Evolutionary conservation across 2,797 vertebrate genomes (phyloP), one percentile per base, ranked within the genome.

Genomic region (Diplodus sargus): DNA sequence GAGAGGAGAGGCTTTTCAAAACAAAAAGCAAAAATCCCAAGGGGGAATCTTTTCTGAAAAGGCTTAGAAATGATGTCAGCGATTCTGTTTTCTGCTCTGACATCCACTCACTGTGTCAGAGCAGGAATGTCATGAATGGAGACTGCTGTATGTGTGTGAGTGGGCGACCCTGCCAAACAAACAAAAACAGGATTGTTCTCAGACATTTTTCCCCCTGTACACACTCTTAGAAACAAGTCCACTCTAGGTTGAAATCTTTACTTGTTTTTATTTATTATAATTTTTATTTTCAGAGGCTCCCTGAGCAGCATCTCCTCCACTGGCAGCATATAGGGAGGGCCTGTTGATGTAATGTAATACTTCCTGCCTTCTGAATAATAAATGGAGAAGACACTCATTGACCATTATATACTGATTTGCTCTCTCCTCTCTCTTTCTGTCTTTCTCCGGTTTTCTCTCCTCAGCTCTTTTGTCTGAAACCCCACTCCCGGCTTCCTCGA

Each of bases 301-400:
- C 65, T 57, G 42, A 63, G 2, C 30, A 61, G 69, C 51, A 3
- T 64, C 20, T 60, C 47, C 42, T 18, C 3, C 59, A 0, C 49
- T 45, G 53, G 39, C n/a, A 51, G 68, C 63, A 66, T 22, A 79
- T 7, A 20, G 80, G 76, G 69, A 79, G 78, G 16, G 87, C 77
- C 87, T 84, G 78, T 83, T 66, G 82, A 52, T 92, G 93, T 87
- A 92, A 93, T 57, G 20, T 51, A 86, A 91, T 90, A 92, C 91
- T 93, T 94, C 90, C 91, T 89, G 87, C 78, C 87, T 87, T 28
- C 85, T 95, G 85, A 94, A 95, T 95, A 88, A 94, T 95, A 91
- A 85, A 95, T 94, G 88, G 79, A 63, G 76, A 53, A 60, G 76
- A 92, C 65, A 82, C 82, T 88, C 87, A 83, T 80, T 88, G 82